Conservation (phyloP, 2,113 vertebrate genomes). For the Hippocampus abdominalis region DNA sequence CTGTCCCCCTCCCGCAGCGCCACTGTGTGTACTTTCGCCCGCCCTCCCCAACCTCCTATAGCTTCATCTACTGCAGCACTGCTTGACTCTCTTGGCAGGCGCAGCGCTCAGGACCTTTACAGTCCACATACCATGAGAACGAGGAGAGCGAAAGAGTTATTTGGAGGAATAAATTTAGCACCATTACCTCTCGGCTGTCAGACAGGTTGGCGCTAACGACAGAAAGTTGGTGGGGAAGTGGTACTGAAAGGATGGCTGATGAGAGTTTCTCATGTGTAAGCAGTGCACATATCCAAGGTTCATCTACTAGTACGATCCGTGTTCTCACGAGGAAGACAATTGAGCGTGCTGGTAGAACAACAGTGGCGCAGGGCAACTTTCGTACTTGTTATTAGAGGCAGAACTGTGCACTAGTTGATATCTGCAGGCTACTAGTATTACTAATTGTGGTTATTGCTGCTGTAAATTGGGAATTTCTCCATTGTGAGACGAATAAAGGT, state of each 20-base stretch:
- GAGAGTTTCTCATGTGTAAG: slow-evolving; percentile 13
- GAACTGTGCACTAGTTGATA: no score
- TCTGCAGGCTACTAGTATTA: no score
- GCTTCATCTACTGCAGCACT: slow-evolving; percentile 8
- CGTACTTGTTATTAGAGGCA: no score
- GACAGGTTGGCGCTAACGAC: slow-evolving; percentile 37
- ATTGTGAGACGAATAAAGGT: no score
- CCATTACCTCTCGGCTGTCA: slow-evolving; percentile 27
- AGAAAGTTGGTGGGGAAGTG: slow-evolving; percentile 9
- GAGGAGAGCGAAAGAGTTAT: slow-evolving; percentile 7
- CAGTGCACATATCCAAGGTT: background rate
- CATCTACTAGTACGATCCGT: background rate
- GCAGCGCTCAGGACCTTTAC: slow-evolving; percentile 33
- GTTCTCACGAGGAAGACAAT: background rate
- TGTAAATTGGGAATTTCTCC: no score
- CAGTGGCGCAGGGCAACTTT: no score
- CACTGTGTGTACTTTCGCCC: background rate
- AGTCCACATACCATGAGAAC: slow-evolving; percentile 42
- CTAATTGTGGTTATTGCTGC: no score
- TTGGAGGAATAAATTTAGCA: slow-evolving; percentile 27
- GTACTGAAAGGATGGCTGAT: slow-evolving; percentile 28
- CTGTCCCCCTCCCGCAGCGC: background rate
- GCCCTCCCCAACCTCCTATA: slow-evolving; percentile 1
- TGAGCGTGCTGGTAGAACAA: background rate
- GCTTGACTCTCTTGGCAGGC: slow-evolving; percentile 7